Conservation (phyloP, 1,140 invertebrate genomes). For the Elymnias hypermnestra region DNA sequence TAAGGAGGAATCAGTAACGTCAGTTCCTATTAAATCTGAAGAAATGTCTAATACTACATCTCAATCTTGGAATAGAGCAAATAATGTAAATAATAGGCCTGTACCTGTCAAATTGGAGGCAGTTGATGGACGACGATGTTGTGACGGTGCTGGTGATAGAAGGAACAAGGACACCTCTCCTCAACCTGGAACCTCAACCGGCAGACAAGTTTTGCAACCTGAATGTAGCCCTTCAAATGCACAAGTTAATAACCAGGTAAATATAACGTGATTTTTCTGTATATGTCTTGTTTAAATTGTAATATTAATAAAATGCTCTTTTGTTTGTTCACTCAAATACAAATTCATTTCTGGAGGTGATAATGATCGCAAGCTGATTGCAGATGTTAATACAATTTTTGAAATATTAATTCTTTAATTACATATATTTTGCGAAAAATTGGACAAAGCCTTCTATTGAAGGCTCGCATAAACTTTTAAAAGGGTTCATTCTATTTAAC, state of each 20-base stretch:
- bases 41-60: constrained; percentile 1
- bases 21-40: constrained; percentile 15
- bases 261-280: too few relatives aligned
- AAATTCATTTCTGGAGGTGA: too few relatives aligned
- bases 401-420: too few relatives aligned
- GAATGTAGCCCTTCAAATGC: constrained; percentile 19
- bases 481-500: too few relatives aligned
- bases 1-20: constrained; percentile 21
- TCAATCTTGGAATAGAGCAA: constrained; percentile 17
- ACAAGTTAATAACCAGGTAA: constrained; percentile 1
- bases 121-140: constrained; percentile 27
- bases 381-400: too few relatives aligned
- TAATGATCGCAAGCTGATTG: too few relatives aligned
- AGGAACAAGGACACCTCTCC: constrained; percentile 35
- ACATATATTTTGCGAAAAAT: too few relatives aligned
- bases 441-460: too few relatives aligned
- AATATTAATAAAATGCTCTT: too few relatives aligned
- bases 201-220: constrained; percentile 20
- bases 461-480: too few relatives aligned
- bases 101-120: constrained; percentile 44
- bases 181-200: constrained; percentile 57
- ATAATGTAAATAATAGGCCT: constrained; percentile 20
- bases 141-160: constrained; percentile 38
- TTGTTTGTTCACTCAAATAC: not conserved
- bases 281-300: too few relatives aligned